These are phyloP conservation scores for Neodontobutis hainanensis DNA, from an alignment of 2,113 vertebrate genomes.

Conservation along the genomic window DNA sequence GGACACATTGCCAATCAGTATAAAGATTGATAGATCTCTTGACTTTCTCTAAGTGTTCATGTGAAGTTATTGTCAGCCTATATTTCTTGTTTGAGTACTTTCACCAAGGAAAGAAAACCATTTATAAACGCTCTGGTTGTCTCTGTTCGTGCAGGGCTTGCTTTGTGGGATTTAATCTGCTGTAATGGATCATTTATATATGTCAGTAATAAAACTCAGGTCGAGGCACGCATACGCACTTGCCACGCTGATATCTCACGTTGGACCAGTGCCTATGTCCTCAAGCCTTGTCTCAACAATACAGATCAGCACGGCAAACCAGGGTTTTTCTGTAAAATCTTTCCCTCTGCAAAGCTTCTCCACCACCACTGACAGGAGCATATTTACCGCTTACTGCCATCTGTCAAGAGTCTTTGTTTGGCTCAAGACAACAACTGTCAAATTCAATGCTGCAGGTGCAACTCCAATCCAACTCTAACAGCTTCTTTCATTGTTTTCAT, in stretches of 20 bases:
- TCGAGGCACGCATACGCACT: slow-evolving; percentile 45
- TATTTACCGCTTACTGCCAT: slow-evolving; percentile 31
- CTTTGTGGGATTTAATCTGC: slow-evolving; percentile 25
- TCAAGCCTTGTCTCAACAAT: slow-evolving; percentile 59
- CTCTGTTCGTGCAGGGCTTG: no score
- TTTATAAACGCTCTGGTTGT: no score
- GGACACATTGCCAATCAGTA: no score
- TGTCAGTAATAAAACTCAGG: slow-evolving; percentile 33
- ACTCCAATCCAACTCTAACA: no score
- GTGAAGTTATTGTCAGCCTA: no score
- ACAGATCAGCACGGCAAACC: slow-evolving; percentile 9
- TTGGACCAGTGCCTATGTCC: slow-evolving; percentile 51
- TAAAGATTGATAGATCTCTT: no score
- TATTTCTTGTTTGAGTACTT: no score
- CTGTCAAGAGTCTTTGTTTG: slow-evolving; percentile 55
- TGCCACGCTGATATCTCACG: slow-evolving; percentile 41
- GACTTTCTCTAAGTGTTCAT: no score
- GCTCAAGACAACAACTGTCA: slow-evolving; percentile 29
- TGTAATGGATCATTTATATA: slow-evolving; percentile 13
- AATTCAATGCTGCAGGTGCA: slow-evolving; percentile 36
- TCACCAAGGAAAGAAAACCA: no score
- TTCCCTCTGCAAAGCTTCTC: slow-evolving; percentile 60
- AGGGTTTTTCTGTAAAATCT: slow-evolving; percentile 52
- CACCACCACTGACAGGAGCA: slow-evolving; percentile 51
- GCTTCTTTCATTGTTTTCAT: no score